Conservation (phyloP, 1,140 invertebrate species). For the Laodelphax striatellus region DNA sequence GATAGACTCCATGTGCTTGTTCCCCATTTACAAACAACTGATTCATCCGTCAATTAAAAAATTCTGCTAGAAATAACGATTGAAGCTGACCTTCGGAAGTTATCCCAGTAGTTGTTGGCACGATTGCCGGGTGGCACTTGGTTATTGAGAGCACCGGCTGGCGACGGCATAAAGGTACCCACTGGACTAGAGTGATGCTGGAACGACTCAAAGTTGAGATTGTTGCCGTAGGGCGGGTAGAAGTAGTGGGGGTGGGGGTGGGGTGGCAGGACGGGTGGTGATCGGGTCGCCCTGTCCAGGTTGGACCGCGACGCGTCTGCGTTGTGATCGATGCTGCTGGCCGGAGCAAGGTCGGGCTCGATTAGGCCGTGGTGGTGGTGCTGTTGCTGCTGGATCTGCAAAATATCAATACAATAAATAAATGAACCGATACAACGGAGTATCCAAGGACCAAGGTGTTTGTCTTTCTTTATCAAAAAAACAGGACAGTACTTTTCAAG, state of each 20-base stretch:
- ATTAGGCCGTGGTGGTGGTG: background rate
- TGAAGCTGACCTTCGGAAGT: constrained; percentile 64
- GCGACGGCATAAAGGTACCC: constrained; percentile 3
- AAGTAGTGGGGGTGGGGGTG: background rate
- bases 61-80: no score
- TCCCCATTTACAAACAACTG: no score
- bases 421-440: no score
- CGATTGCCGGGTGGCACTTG: constrained; percentile 76
- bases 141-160: constrained; percentile 52
- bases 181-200: constrained; percentile 17
- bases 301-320: background rate
- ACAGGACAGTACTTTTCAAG: no score
- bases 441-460: no score
- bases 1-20: no score
- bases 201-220: constrained; percentile 20
- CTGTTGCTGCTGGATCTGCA: constrained; percentile 14
- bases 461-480: no score
- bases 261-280: background rate
- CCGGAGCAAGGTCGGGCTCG: background rate
- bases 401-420: background rate
- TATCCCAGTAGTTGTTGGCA: constrained; percentile 86
- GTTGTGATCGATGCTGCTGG: no score
- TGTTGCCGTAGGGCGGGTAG: constrained; percentile 22
- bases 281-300: background rate
- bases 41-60: no score